A percentile compares a stretch with the other conserved stretches of the same genome.
Evolutionary conservation across 1,140 invertebrate genomes (phyloP).

Genomic region (Sitodiplosis mosellana): DNA sequence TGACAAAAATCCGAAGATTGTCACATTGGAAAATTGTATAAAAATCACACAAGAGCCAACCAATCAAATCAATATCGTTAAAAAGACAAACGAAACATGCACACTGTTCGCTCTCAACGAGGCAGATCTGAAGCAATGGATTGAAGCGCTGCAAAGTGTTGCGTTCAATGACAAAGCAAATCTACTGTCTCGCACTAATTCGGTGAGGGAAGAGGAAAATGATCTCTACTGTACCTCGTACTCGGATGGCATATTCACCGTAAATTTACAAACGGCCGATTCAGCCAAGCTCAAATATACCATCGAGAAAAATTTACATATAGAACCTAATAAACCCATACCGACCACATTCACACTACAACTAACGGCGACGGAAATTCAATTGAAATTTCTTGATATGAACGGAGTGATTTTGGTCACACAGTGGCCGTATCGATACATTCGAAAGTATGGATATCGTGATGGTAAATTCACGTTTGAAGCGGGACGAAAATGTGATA

Average conservation of each 20-base stretch:
- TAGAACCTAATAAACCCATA: too few relatives aligned
- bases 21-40: constrained; percentile 67
- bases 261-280: constrained; percentile 58
- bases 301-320: too few relatives aligned
- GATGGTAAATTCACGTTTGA: constrained; percentile 73
- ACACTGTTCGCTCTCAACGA: constrained; percentile 53
- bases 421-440: constrained; percentile 75
- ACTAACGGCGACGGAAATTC: constrained; percentile 50
- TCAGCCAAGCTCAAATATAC: too few relatives aligned
- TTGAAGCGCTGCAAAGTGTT: constrained; percentile 57
- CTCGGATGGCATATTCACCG: constrained; percentile 57
- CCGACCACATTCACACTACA: constrained; percentile 55
- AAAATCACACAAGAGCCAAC: constrained; percentile 54
- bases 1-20: constrained; percentile 47
- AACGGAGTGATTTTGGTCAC: constrained; percentile 39
- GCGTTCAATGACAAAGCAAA: constrained; percentile 48
- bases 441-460: constrained; percentile 64
- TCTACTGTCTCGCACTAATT: constrained; percentile 7
- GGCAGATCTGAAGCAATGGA: constrained; percentile 54
- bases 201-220: constrained; percentile 63
- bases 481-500: constrained; percentile 72
- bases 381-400: constrained; percentile 45
- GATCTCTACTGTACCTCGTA: constrained; percentile 62
- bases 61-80: constrained; percentile 45
- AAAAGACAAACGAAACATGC: constrained; percentile 46